Evolutionary conservation across 2,888 invertebrate species (phyloP), one percentile per base, ranked within the genome.

Genomic region (Pegoplata infirma): DNA sequence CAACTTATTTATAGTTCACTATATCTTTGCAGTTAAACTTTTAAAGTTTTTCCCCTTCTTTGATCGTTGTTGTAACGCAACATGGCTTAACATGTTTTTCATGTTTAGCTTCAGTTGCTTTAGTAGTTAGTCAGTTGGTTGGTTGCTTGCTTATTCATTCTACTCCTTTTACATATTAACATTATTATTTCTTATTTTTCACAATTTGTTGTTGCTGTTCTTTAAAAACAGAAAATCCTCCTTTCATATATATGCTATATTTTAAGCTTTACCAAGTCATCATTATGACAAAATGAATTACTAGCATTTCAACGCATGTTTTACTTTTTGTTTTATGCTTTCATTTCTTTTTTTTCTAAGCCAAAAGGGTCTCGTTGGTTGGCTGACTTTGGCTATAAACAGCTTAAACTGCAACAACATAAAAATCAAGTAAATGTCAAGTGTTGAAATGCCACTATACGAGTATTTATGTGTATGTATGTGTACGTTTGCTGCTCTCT

Each of bases 351-450:
- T 23, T 51, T 59, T 32, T 25, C 25, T 36, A 67, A 67, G 58
- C 36, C 53, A 61, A 74, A 59, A 36, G 59, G 64, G 25, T 64
- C 49, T 47, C 10, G n/a, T 40, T 40, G 36, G 5, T 32, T 71
- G 66, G 58, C 67, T 49, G 64, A 56, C 64, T 64, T n/a, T 58
- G 40, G 47, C 78, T 68, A 76, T 78, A 76, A 82, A 81, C 66
- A 82, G 72, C 82, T 81, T 76, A 79, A 71, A 66, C 73, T 58
- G 77, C 73, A 69, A 72, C 77, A 75, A 77, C 69, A 78, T 66
- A 61, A 68, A 63, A 75, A 75, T 75, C 25, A 68, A 75, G 75
- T 63, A 47, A 75, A 75, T 75, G 75, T 75, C 75, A 75, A 75
- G 75, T 75, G 75, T 56, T 75, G 68, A 75, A 75, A 75, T 56